A percentile compares a stretch with the other conserved stretches of the same genome.
Conservation (phyloP, 2,797 vertebrate genomes). For the Sebastes itinus region DNA sequence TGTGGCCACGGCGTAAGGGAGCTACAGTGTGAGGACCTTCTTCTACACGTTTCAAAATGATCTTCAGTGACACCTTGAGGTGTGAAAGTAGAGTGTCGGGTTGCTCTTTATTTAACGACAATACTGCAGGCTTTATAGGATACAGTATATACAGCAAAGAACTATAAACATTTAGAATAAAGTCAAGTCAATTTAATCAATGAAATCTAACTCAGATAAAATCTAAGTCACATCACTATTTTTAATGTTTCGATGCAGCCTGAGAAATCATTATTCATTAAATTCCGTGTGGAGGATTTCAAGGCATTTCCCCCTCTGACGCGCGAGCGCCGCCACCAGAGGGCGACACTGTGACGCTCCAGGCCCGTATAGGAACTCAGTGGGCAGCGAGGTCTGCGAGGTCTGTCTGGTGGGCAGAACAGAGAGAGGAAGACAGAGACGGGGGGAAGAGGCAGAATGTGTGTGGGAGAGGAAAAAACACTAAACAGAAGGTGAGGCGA, state of each 20-base stretch:
- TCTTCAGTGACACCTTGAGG: no score
- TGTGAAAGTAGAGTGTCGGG: no score
- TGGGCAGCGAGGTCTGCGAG: slow-evolving; percentile 69
- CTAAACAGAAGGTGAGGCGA: slow-evolving; percentile 80
- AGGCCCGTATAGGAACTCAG: slow-evolving; percentile 46
- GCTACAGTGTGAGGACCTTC: no score
- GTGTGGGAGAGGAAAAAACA: slow-evolving; percentile 74
- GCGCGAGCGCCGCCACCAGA: slow-evolving; percentile 48
- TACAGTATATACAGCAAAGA: no score
- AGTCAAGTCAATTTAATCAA: not conserved
- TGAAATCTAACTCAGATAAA: not conserved
- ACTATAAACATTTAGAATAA: no score
- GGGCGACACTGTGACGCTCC: slow-evolving; percentile 64
- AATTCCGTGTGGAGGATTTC: not conserved
- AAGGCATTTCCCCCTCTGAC: not conserved
- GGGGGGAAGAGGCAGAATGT: slow-evolving; percentile 71
- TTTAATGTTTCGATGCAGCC: not conserved
- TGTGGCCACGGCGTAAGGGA: no score
- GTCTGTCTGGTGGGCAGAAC: slow-evolving; percentile 74
- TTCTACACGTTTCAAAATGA: no score
- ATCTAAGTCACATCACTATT: not conserved
- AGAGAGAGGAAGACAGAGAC: slow-evolving; percentile 68
- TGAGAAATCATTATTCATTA: not conserved
- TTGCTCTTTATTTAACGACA: no score
- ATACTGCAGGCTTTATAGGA: no score